phyloP scores from a whole-genome alignment of 1,140 invertebrate genomes.

The Drosophila sturtevanti region DNA sequence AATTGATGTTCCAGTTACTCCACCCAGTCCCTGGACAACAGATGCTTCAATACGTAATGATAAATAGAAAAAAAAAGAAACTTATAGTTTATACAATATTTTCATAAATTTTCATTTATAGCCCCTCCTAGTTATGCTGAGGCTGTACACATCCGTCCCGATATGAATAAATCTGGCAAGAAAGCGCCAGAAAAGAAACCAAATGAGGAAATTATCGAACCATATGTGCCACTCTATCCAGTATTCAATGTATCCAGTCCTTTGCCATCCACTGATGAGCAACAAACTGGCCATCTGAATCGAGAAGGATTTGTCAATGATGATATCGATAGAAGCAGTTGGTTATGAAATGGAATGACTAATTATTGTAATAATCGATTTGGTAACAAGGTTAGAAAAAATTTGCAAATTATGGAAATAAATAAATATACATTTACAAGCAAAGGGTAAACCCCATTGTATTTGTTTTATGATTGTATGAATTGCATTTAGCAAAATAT shows the following conservation, averaged over 20 bases:
- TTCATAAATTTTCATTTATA: slow-evolving; percentile 12
- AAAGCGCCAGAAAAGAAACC: neutral
- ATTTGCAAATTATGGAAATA: neutral
- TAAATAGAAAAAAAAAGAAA: neutral
- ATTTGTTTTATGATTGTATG: neutral
- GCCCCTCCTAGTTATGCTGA: slow-evolving; percentile 56
- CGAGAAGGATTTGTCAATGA: slow-evolving; percentile 21
- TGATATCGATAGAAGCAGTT: slow-evolving; percentile 41
- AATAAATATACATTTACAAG: neutral
- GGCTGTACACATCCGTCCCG: slow-evolving; percentile 48
- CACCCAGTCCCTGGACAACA: slow-evolving; percentile 45
- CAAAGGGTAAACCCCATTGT: neutral
- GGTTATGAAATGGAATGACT: slow-evolving; percentile 25
- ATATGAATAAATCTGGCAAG: neutral
- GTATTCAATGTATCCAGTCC: slow-evolving; percentile 58
- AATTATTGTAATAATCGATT: neutral
- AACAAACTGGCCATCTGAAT: neutral
- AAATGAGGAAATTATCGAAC: neutral
- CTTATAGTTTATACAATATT: neutral
- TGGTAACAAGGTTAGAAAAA: neutral
- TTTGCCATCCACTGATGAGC: slow-evolving; percentile 8
- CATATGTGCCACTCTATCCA: slow-evolving; percentile 54
- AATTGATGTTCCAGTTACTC: neutral
- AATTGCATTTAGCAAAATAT: slow-evolving; percentile 3
- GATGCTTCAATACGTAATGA: slow-evolving; percentile 49